Percentiles rank a stretch among this genome's conserved stretches.
These are phyloP conservation scores for Varanus komodoensis DNA, from an alignment of 2,113 vertebrate species.

Conservation along the genomic window DNA sequence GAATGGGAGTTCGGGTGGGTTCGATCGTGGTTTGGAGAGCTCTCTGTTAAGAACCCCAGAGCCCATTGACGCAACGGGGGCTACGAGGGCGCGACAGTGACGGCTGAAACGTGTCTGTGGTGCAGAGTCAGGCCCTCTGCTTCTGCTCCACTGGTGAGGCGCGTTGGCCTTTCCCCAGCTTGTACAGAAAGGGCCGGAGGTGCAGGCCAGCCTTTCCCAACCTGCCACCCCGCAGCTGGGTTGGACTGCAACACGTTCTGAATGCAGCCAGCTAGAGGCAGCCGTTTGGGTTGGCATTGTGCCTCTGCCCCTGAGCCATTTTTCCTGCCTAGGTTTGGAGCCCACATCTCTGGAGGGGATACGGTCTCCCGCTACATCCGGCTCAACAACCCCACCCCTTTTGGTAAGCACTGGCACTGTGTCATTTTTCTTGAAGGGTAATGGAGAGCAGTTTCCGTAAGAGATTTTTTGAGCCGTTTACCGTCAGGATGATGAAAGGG, in stretches of 20 bases:
- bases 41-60: neutral
- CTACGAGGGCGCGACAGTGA: no score
- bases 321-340: constrained; percentile 84
- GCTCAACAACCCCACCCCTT: constrained; percentile 89
- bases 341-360: constrained; percentile 86
- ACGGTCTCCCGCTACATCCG: constrained; percentile 81
- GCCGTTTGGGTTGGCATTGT: neutral
- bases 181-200: neutral
- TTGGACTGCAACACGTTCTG: no score
- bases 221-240: no score
- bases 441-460: neutral
- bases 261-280: no score
- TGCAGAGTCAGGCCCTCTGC: neutral
- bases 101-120: neutral
- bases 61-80: no score
- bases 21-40: neutral
- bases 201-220: no score
- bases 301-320: neutral
- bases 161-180: no score
- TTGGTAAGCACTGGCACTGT: constrained; percentile 81
- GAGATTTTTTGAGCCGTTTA: accelerated
- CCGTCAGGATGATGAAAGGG: neutral
- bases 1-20: no score
- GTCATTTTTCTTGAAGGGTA: accelerated
- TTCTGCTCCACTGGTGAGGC: neutral